Conservation (phyloP, 2,113 vertebrate genomes). For the Chaenocephalus aceratus region DNA sequence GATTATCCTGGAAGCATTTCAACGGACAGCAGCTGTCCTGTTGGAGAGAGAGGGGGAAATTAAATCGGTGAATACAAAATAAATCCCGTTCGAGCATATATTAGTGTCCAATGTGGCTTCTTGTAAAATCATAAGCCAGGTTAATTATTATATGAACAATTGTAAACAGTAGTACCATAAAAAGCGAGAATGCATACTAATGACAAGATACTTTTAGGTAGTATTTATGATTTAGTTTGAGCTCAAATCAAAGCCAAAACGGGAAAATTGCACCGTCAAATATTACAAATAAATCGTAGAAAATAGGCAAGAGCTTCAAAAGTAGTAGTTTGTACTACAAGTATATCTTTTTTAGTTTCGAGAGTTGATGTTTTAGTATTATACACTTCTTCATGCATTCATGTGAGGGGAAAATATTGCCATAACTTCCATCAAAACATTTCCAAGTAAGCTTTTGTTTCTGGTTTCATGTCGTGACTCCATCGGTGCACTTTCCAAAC, state of each 20-base stretch:
- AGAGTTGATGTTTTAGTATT: background rate
- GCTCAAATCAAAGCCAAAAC: too few relatives aligned
- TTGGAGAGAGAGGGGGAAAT: background rate
- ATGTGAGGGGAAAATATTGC: background rate
- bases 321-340: too few relatives aligned
- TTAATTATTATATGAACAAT: background rate
- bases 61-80: background rate
- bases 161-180: background rate
- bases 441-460: slow-evolving; percentile 50
- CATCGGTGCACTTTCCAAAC: slow-evolving; percentile 45
- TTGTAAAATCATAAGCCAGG: background rate
- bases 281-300: background rate
- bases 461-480: slow-evolving; percentile 54
- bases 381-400: background rate
- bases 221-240: too few relatives aligned
- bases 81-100: background rate
- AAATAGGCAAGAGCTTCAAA: too few relatives aligned
- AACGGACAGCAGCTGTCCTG: slow-evolving; percentile 76
- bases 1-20: slow-evolving; percentile 54
- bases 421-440: slow-evolving; percentile 29
- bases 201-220: too few relatives aligned
- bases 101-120: background rate
- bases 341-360: background rate
- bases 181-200: too few relatives aligned
- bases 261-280: too few relatives aligned